Base-by-base conservation (phyloP, 2,888 invertebrate genomes). In the Thera britannica region DNA sequence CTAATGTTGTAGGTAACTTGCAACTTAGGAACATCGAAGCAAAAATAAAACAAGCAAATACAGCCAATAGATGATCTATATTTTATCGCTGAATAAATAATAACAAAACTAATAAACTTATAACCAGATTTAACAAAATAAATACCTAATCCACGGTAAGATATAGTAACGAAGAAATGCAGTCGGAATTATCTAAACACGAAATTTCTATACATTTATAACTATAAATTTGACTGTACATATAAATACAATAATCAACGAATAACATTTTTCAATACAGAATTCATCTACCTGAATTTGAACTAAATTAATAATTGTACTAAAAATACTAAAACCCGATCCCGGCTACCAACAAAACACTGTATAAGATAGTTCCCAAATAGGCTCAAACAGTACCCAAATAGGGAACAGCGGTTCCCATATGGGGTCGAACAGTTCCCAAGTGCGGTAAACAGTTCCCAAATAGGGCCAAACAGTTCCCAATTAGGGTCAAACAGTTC, bases 101-200 rank as follows among this genome's bases (percentile, higher is more conserved):
- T 89, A 92, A 92, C 92, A 92, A 90, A 91, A 91, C 89, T 90
- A 85, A 85, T 90, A 92, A 88, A 91, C 90, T 92, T 88, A 89
- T 84, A 90, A 91, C 90, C 92, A 90, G 88, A 84, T 84, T 87
- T 83, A 93, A 93, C 90, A 90, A 90, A 91, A 93, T 92, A 93
- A 93, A 93, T 92, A 93, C 92, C 92, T 89, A 86, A 88, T 90
- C 89, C 92, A 85, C 77, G 86, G 88, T 90, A 88, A 85, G 86
- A 46, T 48, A 46, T 48, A 82, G 77, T 85, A 82, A 78, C 70
- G 72, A 85, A 82, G 80, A 87, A 87, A 88, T 86, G 87, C 86
- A 87, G 83, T 87, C 85, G 79, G 76, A 80, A 74, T 75, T 76
- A 79, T 79, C 79, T 79, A 82, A 73, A 82, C 81, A 81, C 71